phyloP scores from a whole-genome alignment of 2,113 vertebrate species.

The Dunckerocampus dactyliophorus region DNA sequence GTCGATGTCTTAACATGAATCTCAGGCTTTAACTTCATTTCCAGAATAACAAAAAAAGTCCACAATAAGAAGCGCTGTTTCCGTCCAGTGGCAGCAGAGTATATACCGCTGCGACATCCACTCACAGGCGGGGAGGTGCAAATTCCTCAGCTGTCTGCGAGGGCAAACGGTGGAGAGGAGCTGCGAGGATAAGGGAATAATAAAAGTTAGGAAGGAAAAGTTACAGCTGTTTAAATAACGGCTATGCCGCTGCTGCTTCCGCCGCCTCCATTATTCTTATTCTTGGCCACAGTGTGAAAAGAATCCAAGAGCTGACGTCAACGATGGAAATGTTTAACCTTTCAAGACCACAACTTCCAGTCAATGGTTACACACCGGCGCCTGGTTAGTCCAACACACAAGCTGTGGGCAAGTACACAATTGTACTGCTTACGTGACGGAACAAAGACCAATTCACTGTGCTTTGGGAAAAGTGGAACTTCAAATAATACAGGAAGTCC shows the following conservation, averaged over 20 bases:
- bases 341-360: not conserved
- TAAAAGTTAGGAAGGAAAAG: slow-evolving; percentile 13
- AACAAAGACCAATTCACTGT: too few relatives aligned
- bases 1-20: too few relatives aligned
- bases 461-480: too few relatives aligned
- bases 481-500: too few relatives aligned
- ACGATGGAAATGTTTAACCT: too few relatives aligned
- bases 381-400: not conserved
- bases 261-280: slow-evolving; percentile 5
- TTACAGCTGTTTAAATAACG: slow-evolving; percentile 14
- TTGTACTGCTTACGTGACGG: too few relatives aligned
- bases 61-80: slow-evolving; percentile 16
- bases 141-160: slow-evolving; percentile 54
- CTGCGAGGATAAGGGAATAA: slow-evolving; percentile 36
- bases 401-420: too few relatives aligned
- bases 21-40: too few relatives aligned
- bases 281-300: slow-evolving; percentile 14
- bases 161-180: slow-evolving; percentile 20
- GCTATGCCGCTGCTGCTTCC: not conserved
- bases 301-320: not conserved
- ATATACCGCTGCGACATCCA: slow-evolving; percentile 58
- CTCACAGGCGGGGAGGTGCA: slow-evolving; percentile 55
- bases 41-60: too few relatives aligned
- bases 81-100: slow-evolving; percentile 33
- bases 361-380: not conserved